Evolutionary conservation across 2,888 invertebrate genomes (phyloP), one percentile per base, ranked within the genome.

Genomic region (Podotricha telesiphe): DNA sequence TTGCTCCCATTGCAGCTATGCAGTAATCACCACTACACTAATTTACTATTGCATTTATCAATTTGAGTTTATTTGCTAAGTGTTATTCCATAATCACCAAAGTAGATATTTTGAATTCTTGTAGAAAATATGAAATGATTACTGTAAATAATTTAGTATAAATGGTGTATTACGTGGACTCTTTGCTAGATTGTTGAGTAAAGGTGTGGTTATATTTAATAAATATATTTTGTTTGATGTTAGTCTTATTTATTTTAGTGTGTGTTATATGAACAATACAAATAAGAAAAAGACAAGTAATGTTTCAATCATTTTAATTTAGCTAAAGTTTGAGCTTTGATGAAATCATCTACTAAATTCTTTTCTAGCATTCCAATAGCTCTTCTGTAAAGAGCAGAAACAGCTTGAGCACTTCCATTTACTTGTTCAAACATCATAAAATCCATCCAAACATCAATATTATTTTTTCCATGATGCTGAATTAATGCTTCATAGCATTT

Each of bases 401-500:
- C 91, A 69, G 87, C 89, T 74, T 94, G 93, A 0, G 94, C 86
- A 72, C 94, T 94, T 4, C 96, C 95, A 75, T 92, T 85, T 73
- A 94, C 92, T 70, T 94, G 93, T 91, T 96, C 96, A 85, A 96
- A 96, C 71, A 93, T 89, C 65, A 97, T 94, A 78, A 95, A 96
- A 77, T 96, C 94, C 75, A 96, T 90, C 97, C 97, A 97, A 17
- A 97, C 89, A 72, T 95, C 94, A 5, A 94, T 87, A 80, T 94
- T 94, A 4, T 88, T 89, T 76, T 91, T 91, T 0, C 97, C 97
- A 85, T 96, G 96, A 73, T 95, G 95, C 67, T 94, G 88, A 17
- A 94, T 92, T 42, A 95, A 93, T 74, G 94, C 93, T 80, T 96
- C 95, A 81, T 94, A 94, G 74, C 94, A 95, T 79, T 93, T 92